Base-by-base conservation (phyloP, 2,113 vertebrate species). In the Scomber japonicus region DNA sequence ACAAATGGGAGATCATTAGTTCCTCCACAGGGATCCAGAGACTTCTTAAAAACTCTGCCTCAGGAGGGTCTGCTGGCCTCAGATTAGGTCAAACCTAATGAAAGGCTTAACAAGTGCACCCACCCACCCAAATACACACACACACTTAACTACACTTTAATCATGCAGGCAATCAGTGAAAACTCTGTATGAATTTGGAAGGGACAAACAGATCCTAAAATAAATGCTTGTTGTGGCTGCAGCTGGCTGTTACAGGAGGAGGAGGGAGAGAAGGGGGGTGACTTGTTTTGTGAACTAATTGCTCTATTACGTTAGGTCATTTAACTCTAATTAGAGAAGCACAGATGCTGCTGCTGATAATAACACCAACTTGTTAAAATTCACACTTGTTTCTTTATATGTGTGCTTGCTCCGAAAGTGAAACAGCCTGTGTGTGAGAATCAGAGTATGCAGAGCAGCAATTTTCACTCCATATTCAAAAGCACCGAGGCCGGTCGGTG, bases 21-120 rank as follows among this genome's bases (percentile, higher is more conserved):
- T 83, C 72, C 78, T 89, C 84, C 71, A 75, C 75, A 82, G 81
- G 85, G 85, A 85, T 80, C 24, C 75, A 79, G 81, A 74, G 75
- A 89, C 85, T 64, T 88, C 83, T 86, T 79, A 73, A 87, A 88
- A 84, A 75, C 75, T 71, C 72, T 54, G 81, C 80, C 86, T 86
- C 54, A 45, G 71, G 65, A 60, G 69, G 51, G 87, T 81, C 76
- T 81, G 79, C 71, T 82, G 80, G 77, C 72, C 59, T 54, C 71
- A 90, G 83, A 94, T 90, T 86, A 79, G 80, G 75, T 85, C 82
- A 87, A 69, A 85, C 72, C 75, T 87, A 91, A 90, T 90, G 77
- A 92, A 88, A 85, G 77, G 66, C 60, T 76, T 46, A 54, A 76
- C 31, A 77, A 74, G 51, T 60, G 79, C 46, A 80, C 61, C 76